Conservation (phyloP, 2,888 invertebrate species). For the Cantharis flavilabris region DNA sequence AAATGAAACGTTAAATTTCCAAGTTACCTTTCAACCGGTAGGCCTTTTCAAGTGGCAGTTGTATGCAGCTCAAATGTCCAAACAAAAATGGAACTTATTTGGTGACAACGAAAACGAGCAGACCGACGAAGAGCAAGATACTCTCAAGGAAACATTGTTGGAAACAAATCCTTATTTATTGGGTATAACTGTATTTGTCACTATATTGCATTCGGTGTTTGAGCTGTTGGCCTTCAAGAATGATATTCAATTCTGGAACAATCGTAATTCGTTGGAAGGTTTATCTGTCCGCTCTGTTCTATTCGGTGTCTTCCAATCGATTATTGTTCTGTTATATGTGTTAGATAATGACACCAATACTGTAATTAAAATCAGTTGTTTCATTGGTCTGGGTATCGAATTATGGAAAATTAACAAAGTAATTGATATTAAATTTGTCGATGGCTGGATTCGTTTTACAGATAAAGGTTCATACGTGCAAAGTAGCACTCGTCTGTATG, state of each 20-base stretch:
- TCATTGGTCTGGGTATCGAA: slow-evolving; percentile 93
- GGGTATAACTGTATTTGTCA: slow-evolving; percentile 87
- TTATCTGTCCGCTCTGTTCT: slow-evolving; percentile 97
- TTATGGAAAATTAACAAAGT: slow-evolving; percentile 99
- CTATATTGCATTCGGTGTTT: slow-evolving; percentile 95
- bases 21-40: slow-evolving; percentile 84
- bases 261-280: slow-evolving; percentile 94
- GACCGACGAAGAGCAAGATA: slow-evolving; percentile 85
- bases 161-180: slow-evolving; percentile 97
- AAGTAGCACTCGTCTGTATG: slow-evolving; percentile 92
- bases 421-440: slow-evolving; percentile 79
- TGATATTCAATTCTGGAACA: slow-evolving; percentile 99
- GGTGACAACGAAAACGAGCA: slow-evolving; percentile 77
- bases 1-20: slow-evolving; percentile 74
- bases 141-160: slow-evolving; percentile 89
- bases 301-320: slow-evolving; percentile 96
- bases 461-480: slow-evolving; percentile 97
- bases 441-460: slow-evolving; percentile 78
- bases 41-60: slow-evolving; percentile 98
- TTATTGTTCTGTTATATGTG: slow-evolving; percentile 94
- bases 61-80: slow-evolving; percentile 95
- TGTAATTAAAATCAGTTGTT: slow-evolving; percentile 91
- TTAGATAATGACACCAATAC: slow-evolving; percentile 98
- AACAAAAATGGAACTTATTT: slow-evolving; percentile 78
- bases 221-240: slow-evolving; percentile 99